Evolutionary conservation across 2,113 vertebrate species (phyloP).

Genomic region (Typhlomys cinereus): DNA sequence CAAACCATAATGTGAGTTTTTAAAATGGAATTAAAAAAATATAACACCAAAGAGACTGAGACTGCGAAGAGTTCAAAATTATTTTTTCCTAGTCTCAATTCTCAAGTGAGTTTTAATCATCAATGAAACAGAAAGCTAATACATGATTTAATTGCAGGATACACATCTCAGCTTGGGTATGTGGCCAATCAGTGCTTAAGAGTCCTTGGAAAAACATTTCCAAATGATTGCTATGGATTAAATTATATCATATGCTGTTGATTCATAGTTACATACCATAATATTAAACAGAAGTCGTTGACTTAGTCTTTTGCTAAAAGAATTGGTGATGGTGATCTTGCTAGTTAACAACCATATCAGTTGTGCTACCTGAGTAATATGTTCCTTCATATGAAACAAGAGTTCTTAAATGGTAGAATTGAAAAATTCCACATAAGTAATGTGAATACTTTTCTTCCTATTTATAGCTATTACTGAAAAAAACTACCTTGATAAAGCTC

Average conservation of each 20-base stretch:
- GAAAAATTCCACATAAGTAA: not conserved
- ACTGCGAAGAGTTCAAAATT: not conserved
- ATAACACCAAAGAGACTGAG: not conserved
- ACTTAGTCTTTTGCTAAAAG: not conserved
- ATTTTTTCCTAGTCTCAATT: not conserved
- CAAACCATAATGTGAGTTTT: not conserved
- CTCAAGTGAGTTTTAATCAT: not conserved
- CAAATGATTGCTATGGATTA: not conserved
- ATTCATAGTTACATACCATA: not conserved
- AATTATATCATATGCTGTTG: not conserved
- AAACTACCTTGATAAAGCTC: not conserved
- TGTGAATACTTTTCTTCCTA: not conserved
- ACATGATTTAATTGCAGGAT: not conserved
- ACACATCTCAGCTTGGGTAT: not conserved
- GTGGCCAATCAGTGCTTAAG: not conserved
- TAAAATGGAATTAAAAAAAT: constrained; percentile 25
- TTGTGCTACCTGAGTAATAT: not conserved
- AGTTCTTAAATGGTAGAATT: not conserved
- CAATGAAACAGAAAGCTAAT: not conserved
- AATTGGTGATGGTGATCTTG: not conserved
- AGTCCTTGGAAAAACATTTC: not conserved
- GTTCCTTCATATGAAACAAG: not conserved
- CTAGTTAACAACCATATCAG: not conserved
- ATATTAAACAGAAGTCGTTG: not conserved
- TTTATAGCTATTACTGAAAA: not conserved